phyloP scores from a whole-genome alignment of 2,113 vertebrate genomes.

The Microcebus ravelobensis region DNA sequence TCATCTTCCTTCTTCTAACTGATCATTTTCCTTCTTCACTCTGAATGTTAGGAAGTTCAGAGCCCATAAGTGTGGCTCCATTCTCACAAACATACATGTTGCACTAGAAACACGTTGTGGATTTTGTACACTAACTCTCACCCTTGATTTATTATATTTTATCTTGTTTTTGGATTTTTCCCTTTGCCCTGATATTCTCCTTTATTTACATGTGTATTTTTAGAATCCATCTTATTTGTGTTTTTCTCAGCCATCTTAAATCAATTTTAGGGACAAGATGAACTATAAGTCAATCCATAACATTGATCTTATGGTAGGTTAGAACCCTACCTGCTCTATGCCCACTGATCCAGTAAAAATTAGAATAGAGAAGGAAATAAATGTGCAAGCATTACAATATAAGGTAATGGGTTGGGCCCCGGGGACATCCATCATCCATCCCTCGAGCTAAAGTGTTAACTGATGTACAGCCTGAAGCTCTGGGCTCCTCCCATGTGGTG shows the following conservation, averaged over 20 bases:
- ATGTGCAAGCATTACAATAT: not conserved
- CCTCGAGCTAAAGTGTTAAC: not conserved
- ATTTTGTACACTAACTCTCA: not conserved
- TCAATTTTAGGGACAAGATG: conserved; percentile 3
- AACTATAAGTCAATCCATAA: not conserved
- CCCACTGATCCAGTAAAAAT: not conserved
- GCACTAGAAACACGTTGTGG: not conserved
- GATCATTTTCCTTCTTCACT: not conserved
- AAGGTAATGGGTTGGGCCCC: not conserved
- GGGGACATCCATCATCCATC: not conserved
- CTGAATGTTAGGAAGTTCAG: not conserved
- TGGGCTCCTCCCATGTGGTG: not conserved
- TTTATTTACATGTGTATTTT: conserved; percentile 6
- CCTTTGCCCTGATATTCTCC: not conserved
- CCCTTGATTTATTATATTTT: not conserved
- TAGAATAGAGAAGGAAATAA: not conserved
- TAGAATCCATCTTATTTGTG: not conserved
- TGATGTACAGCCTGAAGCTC: not conserved
- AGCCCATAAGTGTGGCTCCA: not conserved
- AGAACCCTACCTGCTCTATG: not conserved
- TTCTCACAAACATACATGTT: not conserved
- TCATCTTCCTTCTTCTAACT: not conserved
- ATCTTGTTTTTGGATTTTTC: not conserved
- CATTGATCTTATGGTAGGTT: not conserved
- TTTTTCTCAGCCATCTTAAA: not conserved